These are phyloP conservation scores for Halocynthia roretzi DNA, from an alignment of 23 tunicate genomes.

Conservation along the genomic window DNA sequence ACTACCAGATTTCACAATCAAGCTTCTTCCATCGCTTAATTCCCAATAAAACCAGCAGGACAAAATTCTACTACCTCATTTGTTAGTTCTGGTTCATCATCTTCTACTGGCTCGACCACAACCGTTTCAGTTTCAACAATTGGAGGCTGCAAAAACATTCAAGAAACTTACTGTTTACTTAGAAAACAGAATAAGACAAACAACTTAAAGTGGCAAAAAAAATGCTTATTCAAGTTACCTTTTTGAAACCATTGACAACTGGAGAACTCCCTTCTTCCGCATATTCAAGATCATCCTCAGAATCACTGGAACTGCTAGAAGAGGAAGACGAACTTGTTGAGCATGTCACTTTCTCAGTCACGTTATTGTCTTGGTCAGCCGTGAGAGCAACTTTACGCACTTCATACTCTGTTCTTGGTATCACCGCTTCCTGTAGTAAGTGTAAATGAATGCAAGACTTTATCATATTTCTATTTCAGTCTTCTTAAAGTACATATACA, in stretches of 20 bases:
- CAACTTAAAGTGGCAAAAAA: too few relatives aligned
- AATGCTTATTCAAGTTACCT: not conserved
- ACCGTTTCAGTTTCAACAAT: slow-evolving; percentile 58
- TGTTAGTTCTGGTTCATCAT: slow-evolving; percentile 63
- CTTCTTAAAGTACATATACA: too few relatives aligned
- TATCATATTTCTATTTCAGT: not conserved
- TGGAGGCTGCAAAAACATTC: slow-evolving; percentile 39
- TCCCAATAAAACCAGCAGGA: too few relatives aligned
- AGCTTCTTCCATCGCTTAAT: too few relatives aligned
- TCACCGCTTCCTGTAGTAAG: slow-evolving; percentile 36
- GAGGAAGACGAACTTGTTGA: not conserved
- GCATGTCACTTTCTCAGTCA: slow-evolving; percentile 18
- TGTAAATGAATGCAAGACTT: not conserved
- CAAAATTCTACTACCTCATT: slow-evolving; percentile 28
- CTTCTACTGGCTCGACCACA: slow-evolving; percentile 62
- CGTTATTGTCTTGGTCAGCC: slow-evolving; percentile 30
- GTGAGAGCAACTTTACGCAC: slow-evolving; percentile 65
- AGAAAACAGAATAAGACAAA: not conserved
- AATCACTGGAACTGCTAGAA: not conserved
- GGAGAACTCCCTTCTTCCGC: not conserved
- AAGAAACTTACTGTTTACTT: too few relatives aligned
- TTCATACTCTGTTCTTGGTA: slow-evolving; percentile 74
- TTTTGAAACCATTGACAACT: not conserved
- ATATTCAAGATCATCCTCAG: not conserved
- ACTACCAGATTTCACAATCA: too few relatives aligned